Base-by-base conservation (phyloP, 2,888 invertebrate genomes). In the Entomobrya multifasciata region DNA sequence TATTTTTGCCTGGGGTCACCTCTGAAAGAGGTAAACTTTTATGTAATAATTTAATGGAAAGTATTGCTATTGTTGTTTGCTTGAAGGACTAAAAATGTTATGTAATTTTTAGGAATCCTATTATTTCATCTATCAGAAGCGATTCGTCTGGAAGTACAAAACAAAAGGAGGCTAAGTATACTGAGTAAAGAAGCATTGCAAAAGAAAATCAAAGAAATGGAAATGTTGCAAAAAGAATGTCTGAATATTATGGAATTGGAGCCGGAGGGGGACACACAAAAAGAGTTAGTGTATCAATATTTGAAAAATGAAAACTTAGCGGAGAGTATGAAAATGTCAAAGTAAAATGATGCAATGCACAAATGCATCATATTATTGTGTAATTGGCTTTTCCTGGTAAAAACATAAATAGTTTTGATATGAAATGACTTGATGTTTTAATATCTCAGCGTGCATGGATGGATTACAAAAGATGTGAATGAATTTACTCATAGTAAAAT, bases 211-310 rank as follows among this genome's bases (percentile, higher is more conserved):
- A 30, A n/a, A 8, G 65, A 86, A 52, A n/a, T 86, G 25, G 62
- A 65, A 25, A 62, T 0, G 0, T 57, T 86, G 15, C 80, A 81
- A 62, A 41, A 65, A 15, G 86, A 86, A 67, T 80, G 76, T 25
- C n/a, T 82, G 10, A 67, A 78, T 41, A 87, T 87, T 13, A 87
- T 87, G 87, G 44, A 60, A 6, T 22, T 87, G 36, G 87, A 87
- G 22, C 76, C 77, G 6, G 82, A 82, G n/a, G 82, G 55, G 13
- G 82, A 87, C 27, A 15, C 80, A 6, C 87, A 87, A 41, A 60
- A 52, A 36, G 52, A 82, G 55, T 36, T 87, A 20, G 82, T 83
- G 25, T 44, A 77, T 41, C 41, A 76, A 36, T 79, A 86, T 57
- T 41, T 81, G 8, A 62, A 22, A 3, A 27, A n/a, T 5, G 15